A percentile compares a stretch with the other conserved stretches of the same genome.
Evolutionary conservation across 1,140 invertebrate genomes (phyloP).

Genomic region (Eupristina koningsbergeri): DNA sequence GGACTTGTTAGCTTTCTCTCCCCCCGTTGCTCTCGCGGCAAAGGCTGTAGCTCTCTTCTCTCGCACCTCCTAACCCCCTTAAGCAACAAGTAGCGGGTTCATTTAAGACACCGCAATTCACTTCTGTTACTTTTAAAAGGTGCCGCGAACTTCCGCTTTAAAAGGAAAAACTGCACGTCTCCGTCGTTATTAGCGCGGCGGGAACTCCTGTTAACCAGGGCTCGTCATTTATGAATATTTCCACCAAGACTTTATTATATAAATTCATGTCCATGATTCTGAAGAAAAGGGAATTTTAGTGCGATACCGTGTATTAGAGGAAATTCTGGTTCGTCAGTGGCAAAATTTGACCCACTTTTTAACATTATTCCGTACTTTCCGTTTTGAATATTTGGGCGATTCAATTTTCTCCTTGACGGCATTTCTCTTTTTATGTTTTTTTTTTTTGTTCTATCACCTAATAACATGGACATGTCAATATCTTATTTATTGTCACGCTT

Average conservation of each 20-base stretch:
- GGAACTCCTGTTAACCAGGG: background rate
- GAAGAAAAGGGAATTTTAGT: constrained; percentile 12
- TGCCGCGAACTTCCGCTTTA: constrained; percentile 67
- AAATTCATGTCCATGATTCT: background rate
- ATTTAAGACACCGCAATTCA: constrained; percentile 73
- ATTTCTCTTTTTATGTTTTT: background rate
- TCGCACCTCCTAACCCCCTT: constrained; percentile 57
- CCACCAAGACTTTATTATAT: constrained; percentile 27
- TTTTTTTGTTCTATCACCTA: background rate
- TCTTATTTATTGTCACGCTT: too few species aligned
- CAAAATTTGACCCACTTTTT: constrained; percentile 35
- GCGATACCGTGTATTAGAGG: background rate
- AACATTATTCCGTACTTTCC: background rate
- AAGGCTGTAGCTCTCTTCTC: too few species aligned
- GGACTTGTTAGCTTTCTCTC: constrained; percentile 45
- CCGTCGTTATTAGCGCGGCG: constrained; percentile 4
- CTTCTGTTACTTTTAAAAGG: constrained; percentile 72
- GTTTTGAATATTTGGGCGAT: background rate
- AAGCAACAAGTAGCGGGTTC: constrained; percentile 74
- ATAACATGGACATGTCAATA: too few species aligned
- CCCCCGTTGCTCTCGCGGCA: constrained; percentile 49
- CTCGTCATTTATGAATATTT: constrained; percentile 28
- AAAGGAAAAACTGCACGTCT: constrained; percentile 56
- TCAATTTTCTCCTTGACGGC: background rate
- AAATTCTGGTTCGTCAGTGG: constrained; percentile 10